Conservation (phyloP, 2,888 invertebrate species). For the Lochmaea capreae region DNA sequence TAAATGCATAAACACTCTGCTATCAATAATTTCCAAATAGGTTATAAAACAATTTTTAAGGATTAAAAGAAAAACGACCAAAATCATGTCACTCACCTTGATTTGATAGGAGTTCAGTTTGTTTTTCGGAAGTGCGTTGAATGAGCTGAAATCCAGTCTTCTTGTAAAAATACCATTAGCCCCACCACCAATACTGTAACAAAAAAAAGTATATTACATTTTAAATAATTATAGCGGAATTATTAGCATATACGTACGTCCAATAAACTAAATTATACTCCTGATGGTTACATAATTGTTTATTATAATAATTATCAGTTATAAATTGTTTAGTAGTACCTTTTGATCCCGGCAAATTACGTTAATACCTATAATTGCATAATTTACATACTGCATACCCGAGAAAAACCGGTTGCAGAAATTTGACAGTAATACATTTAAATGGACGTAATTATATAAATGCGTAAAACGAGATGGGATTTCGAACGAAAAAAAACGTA, state of each 20-base stretch:
- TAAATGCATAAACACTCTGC: too few species aligned
- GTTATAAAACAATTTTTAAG: not conserved
- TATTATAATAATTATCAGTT: not conserved
- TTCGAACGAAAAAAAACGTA: not conserved
- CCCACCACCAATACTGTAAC: constrained; percentile 84
- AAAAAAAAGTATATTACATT: constrained; percentile 41
- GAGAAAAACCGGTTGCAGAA: not conserved
- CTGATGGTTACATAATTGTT: not conserved
- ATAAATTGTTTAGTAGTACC: not conserved
- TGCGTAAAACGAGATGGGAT: not conserved
- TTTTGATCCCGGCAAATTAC: not conserved
- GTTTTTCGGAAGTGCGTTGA: constrained; percentile 92
- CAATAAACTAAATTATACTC: not conserved
- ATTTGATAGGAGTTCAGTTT: constrained; percentile 99
- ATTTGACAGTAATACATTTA: constrained; percentile 7
- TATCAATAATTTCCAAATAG: not conserved
- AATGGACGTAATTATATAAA: not conserved
- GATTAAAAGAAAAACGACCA: too few species aligned
- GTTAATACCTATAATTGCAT: not conserved
- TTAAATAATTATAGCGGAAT: not conserved
- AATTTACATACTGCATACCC: not conserved
- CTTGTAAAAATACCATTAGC: constrained; percentile 94
- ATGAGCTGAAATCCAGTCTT: constrained; percentile 93
- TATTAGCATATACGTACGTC: too few species aligned
- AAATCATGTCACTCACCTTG: constrained; percentile 94